Evolutionary conservation across 1,140 invertebrate genomes (phyloP).

Genomic region (Pteromalus puparum): DNA sequence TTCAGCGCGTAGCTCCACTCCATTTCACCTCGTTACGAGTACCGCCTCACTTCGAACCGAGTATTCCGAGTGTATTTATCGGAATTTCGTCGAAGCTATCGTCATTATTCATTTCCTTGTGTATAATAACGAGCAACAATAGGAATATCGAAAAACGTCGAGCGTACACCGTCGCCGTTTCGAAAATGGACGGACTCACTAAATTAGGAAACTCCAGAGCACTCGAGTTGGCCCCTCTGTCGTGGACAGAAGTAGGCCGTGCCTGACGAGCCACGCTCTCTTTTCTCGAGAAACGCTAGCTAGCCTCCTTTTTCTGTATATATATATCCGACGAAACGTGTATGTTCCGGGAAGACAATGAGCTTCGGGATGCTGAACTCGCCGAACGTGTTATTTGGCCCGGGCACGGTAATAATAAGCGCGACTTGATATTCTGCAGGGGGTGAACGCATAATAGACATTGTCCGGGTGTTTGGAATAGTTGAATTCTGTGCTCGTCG

Average conservation of each 20-base stretch:
- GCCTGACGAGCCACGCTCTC: slow-evolving; percentile 5
- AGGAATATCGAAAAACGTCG: neutral
- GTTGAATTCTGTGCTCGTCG: neutral
- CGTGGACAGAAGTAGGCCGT: slow-evolving; percentile 8
- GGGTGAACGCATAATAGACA: no score
- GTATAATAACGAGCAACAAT: neutral
- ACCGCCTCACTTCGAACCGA: neutral
- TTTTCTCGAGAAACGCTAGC: neutral
- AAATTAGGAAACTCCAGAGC: slow-evolving; percentile 11
- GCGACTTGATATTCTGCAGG: no score
- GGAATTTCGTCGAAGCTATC: neutral
- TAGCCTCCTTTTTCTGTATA: neutral
- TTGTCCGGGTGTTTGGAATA: no score
- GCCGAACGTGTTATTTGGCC: no score
- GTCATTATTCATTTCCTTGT: no score
- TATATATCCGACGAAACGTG: neutral
- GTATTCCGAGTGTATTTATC: neutral
- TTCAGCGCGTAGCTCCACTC: neutral
- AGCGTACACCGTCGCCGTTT: no score
- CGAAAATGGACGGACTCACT: neutral
- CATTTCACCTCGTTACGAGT: neutral
- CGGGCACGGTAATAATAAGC: no score
- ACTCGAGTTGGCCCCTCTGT: neutral
- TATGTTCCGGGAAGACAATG: neutral
- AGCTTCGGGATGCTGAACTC: neutral